These are phyloP conservation scores for Psammodynastes pulverulentus DNA, from an alignment of 2,113 vertebrate genomes.

Conservation along the genomic window DNA sequence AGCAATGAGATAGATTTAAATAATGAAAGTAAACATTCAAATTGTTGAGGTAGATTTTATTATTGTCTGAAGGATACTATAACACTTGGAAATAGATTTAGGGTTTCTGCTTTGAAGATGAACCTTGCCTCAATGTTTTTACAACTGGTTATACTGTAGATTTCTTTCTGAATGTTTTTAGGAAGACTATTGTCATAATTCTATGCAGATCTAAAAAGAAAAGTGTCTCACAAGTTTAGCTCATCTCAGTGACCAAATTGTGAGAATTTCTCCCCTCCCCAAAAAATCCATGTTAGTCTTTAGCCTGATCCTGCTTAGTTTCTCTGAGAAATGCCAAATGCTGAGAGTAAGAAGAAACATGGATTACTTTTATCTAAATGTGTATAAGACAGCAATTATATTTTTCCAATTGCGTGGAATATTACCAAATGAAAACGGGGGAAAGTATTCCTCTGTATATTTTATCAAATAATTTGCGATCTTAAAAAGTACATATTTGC, in stretches of 20 bases:
- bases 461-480: neutral
- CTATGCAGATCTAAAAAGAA: neutral
- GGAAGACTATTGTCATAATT: neutral
- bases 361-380: neutral
- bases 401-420: neutral
- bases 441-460: neutral
- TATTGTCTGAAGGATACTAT: neutral
- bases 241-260: neutral
- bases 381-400: neutral
- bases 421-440: neutral
- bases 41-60: neutral
- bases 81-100: neutral
- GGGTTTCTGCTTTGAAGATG: neutral
- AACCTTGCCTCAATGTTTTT: neutral
- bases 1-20: neutral
- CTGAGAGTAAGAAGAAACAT: neutral
- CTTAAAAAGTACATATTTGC: neutral
- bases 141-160: neutral
- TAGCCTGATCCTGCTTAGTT: neutral
- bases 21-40: neutral
- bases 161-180: neutral
- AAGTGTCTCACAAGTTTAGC: neutral
- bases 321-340: neutral
- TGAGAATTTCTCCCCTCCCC: neutral
- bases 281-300: neutral